Base-by-base conservation (phyloP, 2,888 invertebrate genomes). In the Acheta domesticus region DNA sequence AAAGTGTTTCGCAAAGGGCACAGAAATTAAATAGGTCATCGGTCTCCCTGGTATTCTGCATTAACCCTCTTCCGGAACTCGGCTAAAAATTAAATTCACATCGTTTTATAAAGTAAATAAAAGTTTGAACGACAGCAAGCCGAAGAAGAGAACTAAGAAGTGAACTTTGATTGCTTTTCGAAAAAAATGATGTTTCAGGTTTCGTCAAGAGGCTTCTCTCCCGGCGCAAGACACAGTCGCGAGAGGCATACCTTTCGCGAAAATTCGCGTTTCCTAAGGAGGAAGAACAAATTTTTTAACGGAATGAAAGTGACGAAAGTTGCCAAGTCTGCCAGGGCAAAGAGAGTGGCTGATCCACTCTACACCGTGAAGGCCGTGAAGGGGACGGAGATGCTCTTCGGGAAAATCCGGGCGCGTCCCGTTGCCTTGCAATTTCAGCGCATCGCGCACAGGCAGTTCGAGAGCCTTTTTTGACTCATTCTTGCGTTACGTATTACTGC, bases 81-180 rank as follows among this genome's bases (percentile, higher is more conserved):
- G n/a, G 62, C 62, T 62, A 62, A 62, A 62, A 62, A 62, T 62
- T 62, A 62, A 62, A 62, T 62, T 62, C 62, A 62, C n/a, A 62
- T 62, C 62, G 62, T 62, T 62, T n/a, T 62, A n/a, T 62, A 62
- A 62, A 62, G 62, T 62, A 62, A 62, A 62, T 62, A 62, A 62
- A 62, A 62, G 62, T 62, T 36, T 62, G 62, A 14, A n/a, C 16
- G n/a, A 14, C 62, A 14, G 62, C 62, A 62, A 62, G 16, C 16
- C 62, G n/a, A 62, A 62, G 62, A 62, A 5, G 62, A 16, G 14
- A 14, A 62, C 16, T 62, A 62, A 62, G 62, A 62, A 62, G 62
- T 19, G 16, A 62, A 62, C 62, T 62, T 62, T 62, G 62, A 62
- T 62, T 62, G 62, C 62, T 62, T 62, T 62, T 62, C 14, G 62